Conservation (phyloP, 2,888 invertebrate genomes). For the Phyto melanocephala region DNA sequence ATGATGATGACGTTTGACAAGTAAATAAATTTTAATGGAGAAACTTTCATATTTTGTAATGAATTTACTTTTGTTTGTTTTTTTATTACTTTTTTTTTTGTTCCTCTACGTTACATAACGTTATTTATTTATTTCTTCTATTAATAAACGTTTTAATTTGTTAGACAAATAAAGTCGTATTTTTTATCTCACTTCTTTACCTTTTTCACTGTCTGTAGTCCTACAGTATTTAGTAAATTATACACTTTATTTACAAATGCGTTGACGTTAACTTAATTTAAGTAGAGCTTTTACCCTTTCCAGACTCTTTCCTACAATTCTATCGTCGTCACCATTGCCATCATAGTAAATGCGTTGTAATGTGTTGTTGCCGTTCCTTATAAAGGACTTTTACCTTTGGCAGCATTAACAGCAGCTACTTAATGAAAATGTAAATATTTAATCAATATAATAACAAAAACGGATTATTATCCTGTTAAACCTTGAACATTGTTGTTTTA, state of each 20-base stretch:
- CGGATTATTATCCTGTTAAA: constrained; percentile 64
- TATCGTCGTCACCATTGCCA: not conserved
- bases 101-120: not conserved
- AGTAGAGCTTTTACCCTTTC: constrained; percentile 48
- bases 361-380: constrained; percentile 6
- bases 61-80: constrained; percentile 40
- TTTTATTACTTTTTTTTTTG: constrained; percentile 17
- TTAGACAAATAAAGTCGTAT: constrained; percentile 56
- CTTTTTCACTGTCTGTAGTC: not conserved
- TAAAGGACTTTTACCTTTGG: not conserved
- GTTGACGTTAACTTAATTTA: constrained; percentile 58
- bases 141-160: constrained; percentile 63
- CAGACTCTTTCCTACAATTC: not conserved
- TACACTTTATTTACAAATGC: constrained; percentile 48
- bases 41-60: constrained; percentile 47
- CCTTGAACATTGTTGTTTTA: constrained; percentile 34
- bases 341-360: constrained; percentile 39
- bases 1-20: constrained; percentile 13
- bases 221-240: constrained; percentile 1
- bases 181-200: constrained; percentile 6
- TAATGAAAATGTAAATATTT: constrained; percentile 69
- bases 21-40: constrained; percentile 46
- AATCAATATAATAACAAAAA: constrained; percentile 68
- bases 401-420: constrained; percentile 32
- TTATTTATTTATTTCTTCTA: constrained; percentile 26